Base-by-base conservation (phyloP, 2,113 vertebrate species). In the Chaetops frenatus region DNA sequence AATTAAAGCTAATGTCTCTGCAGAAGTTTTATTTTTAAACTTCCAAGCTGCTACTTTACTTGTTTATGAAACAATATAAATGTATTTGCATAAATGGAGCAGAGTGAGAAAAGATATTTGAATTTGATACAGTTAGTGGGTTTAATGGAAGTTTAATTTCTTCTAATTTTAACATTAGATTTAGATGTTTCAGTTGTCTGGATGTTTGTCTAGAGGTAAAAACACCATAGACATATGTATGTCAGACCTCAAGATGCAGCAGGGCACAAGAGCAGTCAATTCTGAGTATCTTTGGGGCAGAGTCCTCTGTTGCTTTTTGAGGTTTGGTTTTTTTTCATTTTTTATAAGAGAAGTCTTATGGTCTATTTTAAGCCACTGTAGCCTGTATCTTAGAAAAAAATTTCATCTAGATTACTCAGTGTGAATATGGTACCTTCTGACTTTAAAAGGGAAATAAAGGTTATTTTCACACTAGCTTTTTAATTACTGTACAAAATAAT, bases 111-210 rank as follows among this genome's bases (percentile, higher is more conserved):
- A 61, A 89, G 45, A 87, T 72, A 69, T 62, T 90, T 1, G 7
- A 76, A 62, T 82, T 76, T 82, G 58, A 90, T 88, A 90, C 0
- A 0, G 70, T 88, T 50, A 82, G 31, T 36, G 31, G 21, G 16
- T 40, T 91, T 86, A 89, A 94, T 65, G 71, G 84, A 91, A 85
- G 70, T 85, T 94, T 80, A 91, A 73, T 95, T 96, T 93, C 45
- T 44, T 90, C 57, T 85, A 70, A 72, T 94, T 94, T 94, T 90
- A 80, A 62, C 47, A 47, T 31, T 62, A 38, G 19, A 85, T 85
- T 77, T 82, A 91, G 74, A 57, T 58, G 24, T 76, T 91, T 95
- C 45, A 28, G 10, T 65, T 91, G 45, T 88, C 71, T 90, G 78
- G 71, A 72, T 6, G 2, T 87, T 94, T 90, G 36, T 82, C 50